Evolutionary conservation across 2,888 invertebrate species (phyloP).

Genomic region (Caenorhabditis imperialis): DNA sequence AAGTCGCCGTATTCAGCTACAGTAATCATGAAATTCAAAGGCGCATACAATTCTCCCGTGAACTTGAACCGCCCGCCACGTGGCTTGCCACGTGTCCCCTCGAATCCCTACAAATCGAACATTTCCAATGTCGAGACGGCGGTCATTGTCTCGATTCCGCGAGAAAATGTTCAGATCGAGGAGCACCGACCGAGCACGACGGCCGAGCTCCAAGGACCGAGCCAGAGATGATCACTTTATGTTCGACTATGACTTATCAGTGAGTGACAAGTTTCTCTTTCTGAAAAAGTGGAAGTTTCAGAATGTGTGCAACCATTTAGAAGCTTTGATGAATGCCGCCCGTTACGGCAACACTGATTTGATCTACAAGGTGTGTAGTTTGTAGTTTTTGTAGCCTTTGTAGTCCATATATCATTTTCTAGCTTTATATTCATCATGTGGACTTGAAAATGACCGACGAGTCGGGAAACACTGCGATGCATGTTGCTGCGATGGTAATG

Average conservation of each 20-base stretch:
- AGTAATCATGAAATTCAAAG: conserved; percentile 67
- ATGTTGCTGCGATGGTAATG: conserved; percentile 54
- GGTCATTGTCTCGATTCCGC: conserved; percentile 36
- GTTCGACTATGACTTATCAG: conserved; percentile 50
- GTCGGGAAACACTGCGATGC: conserved; percentile 60
- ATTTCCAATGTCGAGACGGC: conserved; percentile 34
- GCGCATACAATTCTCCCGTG: conserved; percentile 64
- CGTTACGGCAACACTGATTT: conserved; percentile 52
- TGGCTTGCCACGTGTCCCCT: conserved; percentile 69
- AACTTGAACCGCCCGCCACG: conserved; percentile 63
- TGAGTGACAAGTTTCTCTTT: not conserved
- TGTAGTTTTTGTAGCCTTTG: not conserved
- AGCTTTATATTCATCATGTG: conserved; percentile 49
- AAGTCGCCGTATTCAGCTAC: too few species aligned
- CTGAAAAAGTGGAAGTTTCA: conserved; percentile 5
- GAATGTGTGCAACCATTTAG: conserved; percentile 54
- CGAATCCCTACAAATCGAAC: conserved; percentile 72
- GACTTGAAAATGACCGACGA: conserved; percentile 53
- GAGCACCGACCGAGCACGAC: conserved; percentile 16
- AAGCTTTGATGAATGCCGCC: conserved; percentile 55
- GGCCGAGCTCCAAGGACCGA: conserved; percentile 30
- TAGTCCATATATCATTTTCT: not conserved
- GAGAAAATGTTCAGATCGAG: conserved; percentile 50
- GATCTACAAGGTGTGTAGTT: conserved; percentile 37
- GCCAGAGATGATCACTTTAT: conserved; percentile 35